Percentiles rank a stretch among this genome's conserved stretches.
Evolutionary conservation across 1,140 invertebrate species (phyloP).

Genomic region (Lasioglossum albipes): DNA sequence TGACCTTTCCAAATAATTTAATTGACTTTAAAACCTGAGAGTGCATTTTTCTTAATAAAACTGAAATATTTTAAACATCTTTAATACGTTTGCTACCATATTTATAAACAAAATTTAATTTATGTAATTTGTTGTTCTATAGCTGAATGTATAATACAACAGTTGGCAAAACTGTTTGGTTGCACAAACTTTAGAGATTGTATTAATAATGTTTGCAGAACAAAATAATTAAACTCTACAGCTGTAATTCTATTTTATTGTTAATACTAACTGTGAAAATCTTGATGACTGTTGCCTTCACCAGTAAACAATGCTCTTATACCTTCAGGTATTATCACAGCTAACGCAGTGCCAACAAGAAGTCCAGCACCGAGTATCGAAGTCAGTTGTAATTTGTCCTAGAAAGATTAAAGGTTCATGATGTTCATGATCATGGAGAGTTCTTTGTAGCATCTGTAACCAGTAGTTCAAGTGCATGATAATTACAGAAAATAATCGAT

Average conservation of each 20-base stretch:
- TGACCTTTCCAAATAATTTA: conserved; percentile 8
- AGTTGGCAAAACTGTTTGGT: background rate
- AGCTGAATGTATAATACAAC: background rate
- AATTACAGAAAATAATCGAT: conserved; percentile 39
- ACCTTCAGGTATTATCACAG: conserved; percentile 99
- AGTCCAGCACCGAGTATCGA: conserved; percentile 98
- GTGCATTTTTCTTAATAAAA: background rate
- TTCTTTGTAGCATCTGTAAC: conserved; percentile 50
- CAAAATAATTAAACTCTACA: background rate
- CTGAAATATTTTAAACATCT: background rate
- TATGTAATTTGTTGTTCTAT: background rate
- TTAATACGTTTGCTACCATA: background rate
- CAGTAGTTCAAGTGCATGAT: conserved; percentile 40
- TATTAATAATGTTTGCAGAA: too few species aligned
- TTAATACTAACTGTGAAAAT: conserved; percentile 46
- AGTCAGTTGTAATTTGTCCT: conserved; percentile 96
- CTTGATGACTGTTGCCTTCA: conserved; percentile 35
- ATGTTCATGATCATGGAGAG: conserved; percentile 45
- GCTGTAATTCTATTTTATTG: background rate
- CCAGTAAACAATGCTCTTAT: conserved; percentile 88
- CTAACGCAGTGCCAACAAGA: conserved; percentile 97
- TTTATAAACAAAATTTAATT: background rate
- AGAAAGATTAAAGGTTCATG: conserved; percentile 72
- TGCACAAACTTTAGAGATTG: conserved; percentile 14
- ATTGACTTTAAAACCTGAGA: background rate